These are phyloP conservation scores for Microctenopoma lineatum DNA, from an alignment of 2,797 vertebrate genomes.

Conservation along the genomic window DNA sequence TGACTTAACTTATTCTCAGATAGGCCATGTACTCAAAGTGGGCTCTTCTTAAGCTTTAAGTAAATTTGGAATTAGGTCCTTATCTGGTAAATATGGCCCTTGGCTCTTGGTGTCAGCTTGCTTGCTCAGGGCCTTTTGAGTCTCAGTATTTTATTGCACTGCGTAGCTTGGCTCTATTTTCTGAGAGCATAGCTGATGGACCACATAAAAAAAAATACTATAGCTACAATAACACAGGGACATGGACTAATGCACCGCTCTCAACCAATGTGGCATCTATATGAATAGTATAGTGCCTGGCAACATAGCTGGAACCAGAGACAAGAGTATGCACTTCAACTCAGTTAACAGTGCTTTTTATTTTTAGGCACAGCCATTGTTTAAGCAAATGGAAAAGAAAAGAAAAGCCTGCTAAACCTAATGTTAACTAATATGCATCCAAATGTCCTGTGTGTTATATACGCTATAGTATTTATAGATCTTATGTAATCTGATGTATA, in stretches of 20 bases:
- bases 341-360: background rate
- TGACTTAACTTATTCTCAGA: background rate
- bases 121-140: constrained; percentile 46
- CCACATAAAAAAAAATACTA: constrained; percentile 39
- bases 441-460: background rate
- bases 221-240: constrained; percentile 27
- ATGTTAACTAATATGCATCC: background rate
- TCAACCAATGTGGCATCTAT: constrained; percentile 5
- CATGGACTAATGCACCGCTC: constrained; percentile 5
- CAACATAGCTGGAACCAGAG: background rate
- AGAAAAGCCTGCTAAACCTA: background rate
- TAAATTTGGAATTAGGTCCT: constrained; percentile 44
- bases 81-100: constrained; percentile 45
- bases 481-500: background rate
- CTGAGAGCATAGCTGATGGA: constrained; percentile 35
- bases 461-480: background rate
- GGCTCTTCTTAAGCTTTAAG: constrained; percentile 27
- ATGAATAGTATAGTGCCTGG: background rate
- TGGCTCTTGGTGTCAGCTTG: constrained; percentile 46
- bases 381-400: background rate
- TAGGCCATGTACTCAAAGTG: constrained; percentile 1
- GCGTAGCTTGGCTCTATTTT: constrained; percentile 27
- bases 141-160: constrained; percentile 41
- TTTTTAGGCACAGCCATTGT: background rate
- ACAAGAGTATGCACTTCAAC: background rate